Percentiles rank a stretch among this genome's conserved stretches.
phyloP scores from a whole-genome alignment of 2,888 invertebrate species.

The Mantis religiosa region DNA sequence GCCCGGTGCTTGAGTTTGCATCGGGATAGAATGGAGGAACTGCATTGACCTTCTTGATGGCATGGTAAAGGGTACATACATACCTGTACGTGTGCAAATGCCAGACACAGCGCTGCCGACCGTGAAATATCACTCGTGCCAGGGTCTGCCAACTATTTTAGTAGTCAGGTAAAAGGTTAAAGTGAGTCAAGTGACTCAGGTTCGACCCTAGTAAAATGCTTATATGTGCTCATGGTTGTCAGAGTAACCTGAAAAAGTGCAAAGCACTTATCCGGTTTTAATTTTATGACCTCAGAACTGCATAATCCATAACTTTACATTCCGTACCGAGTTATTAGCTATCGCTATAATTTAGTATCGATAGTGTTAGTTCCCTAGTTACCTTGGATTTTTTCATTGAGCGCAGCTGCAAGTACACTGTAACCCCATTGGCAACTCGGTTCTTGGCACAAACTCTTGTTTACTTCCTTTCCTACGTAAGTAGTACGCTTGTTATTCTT shows the following conservation, averaged over 20 bases:
- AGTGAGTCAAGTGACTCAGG: not conserved
- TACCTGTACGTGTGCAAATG: not conserved
- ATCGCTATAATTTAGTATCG: too few species aligned
- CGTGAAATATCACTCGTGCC: conserved; percentile 1
- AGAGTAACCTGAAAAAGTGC: not conserved
- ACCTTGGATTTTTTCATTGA: too few species aligned
- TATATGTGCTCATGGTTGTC: not conserved
- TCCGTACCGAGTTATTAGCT: too few species aligned
- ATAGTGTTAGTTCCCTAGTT: too few species aligned
- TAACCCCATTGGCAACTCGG: too few species aligned
- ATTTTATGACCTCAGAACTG: not conserved
- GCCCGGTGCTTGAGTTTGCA: not conserved
- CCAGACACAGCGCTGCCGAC: not conserved
- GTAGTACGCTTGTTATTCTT: too few species aligned
- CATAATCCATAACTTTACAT: too few species aligned
- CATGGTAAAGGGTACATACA: not conserved
- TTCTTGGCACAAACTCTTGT: too few species aligned
- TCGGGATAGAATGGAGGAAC: not conserved
- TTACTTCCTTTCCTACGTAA: too few species aligned
- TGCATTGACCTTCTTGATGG: not conserved
- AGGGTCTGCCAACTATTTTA: not conserved
- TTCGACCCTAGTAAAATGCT: not conserved
- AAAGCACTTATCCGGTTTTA: not conserved
- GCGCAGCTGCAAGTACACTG: too few species aligned
- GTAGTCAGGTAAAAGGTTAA: not conserved